Evolutionary conservation across 2,797 vertebrate genomes (phyloP).

Genomic region (Tinamus major): DNA sequence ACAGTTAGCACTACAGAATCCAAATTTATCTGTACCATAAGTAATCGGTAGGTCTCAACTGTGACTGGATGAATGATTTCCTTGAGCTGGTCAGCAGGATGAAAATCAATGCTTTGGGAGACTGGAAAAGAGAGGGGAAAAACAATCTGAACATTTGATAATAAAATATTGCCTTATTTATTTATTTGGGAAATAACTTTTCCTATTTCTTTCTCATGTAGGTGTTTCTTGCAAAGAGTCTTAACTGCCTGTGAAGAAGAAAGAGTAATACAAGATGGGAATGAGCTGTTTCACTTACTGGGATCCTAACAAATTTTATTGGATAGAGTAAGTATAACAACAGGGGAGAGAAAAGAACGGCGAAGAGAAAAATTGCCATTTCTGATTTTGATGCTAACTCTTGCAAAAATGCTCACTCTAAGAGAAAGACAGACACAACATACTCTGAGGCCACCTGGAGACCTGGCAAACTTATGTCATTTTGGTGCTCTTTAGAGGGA

Average conservation of each 20-base stretch:
- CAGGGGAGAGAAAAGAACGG: slow-evolving; percentile 48
- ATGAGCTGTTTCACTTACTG: neutral
- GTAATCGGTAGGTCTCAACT: neutral
- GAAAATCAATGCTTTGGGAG: neutral
- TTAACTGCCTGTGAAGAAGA: neutral
- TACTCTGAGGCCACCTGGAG: slow-evolving; percentile 66
- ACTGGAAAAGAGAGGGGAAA: neutral
- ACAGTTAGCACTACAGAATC: neutral
- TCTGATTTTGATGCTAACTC: slow-evolving; percentile 47
- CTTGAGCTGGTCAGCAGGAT: neutral
- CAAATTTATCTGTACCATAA: neutral
- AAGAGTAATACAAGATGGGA: neutral
- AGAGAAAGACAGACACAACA: slow-evolving; percentile 69
- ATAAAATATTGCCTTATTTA: neutral
- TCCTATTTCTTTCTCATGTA: neutral
- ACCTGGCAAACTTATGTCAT: slow-evolving; percentile 54
- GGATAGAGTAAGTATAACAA: neutral
- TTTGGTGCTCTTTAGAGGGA: slow-evolving; percentile 27
- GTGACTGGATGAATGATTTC: neutral
- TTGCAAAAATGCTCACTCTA: slow-evolving; percentile 45
- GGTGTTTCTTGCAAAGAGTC: neutral
- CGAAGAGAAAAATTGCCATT: slow-evolving; percentile 40
- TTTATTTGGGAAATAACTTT: neutral
- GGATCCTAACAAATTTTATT: neutral
- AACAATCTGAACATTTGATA: neutral